Conservation (phyloP, 2,113 vertebrate genomes). For the Edolisoma coerulescens region DNA sequence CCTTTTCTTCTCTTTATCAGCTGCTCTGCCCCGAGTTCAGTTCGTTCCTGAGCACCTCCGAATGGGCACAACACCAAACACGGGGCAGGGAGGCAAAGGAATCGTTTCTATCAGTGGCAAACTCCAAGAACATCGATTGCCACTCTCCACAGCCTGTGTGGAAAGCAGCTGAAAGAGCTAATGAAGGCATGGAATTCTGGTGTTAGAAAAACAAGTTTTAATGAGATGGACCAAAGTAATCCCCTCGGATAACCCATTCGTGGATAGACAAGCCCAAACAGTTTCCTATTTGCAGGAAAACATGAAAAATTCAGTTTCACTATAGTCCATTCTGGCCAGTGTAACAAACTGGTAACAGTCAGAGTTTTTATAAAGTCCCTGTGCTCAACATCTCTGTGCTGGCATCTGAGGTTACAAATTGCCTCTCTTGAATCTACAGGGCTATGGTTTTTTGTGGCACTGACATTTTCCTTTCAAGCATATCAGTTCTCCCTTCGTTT, state of each 20-base stretch:
- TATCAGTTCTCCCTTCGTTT: not conserved
- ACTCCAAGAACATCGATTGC: fast-evolving
- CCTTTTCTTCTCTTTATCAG: not conserved
- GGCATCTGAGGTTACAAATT: not conserved
- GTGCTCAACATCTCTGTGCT: not conserved
- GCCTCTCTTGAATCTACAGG: not conserved
- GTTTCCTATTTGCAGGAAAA: not conserved
- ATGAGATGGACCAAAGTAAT: not conserved
- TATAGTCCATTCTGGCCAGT: not conserved
- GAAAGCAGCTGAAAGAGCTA: not conserved
- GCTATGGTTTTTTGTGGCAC: not conserved
- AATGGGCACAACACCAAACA: not conserved
- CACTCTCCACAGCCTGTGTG: not conserved
- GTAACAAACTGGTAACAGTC: not conserved
- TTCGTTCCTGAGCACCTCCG: not conserved
- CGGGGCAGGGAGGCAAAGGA: fast-evolving
- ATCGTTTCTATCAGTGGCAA: not conserved
- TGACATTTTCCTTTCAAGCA: slow-evolving; percentile 24
- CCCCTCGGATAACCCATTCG: fast-evolving
- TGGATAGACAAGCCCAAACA: not conserved
- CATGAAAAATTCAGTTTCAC: not conserved
- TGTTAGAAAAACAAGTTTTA: not conserved
- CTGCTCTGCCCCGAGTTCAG: not conserved
- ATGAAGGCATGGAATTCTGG: not conserved
- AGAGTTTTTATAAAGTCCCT: not conserved